Percentiles rank a stretch among this genome's conserved stretches.
phyloP scores from a whole-genome alignment of 2,888 invertebrate species.

The Pristionchus fissidentatus region DNA sequence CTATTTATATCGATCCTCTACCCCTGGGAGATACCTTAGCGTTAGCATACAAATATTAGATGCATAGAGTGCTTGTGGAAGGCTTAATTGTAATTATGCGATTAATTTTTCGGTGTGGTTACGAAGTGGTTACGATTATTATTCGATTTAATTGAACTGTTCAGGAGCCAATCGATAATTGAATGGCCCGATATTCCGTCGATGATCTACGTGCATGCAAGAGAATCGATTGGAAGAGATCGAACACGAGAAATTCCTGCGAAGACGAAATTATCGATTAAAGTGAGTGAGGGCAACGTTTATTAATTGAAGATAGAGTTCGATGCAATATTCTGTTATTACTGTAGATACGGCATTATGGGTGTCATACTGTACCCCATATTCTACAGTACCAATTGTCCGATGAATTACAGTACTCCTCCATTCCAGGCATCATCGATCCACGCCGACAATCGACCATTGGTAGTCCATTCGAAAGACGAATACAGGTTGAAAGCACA shows the following conservation, averaged over 20 bases:
- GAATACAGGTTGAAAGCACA: no score
- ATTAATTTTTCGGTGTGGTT: no score
- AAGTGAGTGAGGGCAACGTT: neutral
- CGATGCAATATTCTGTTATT: no score
- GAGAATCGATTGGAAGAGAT: constrained; percentile 57
- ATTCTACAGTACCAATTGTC: neutral
- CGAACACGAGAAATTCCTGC: constrained; percentile 11
- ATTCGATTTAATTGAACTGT: neutral
- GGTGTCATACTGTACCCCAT: no score
- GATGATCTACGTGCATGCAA: constrained; percentile 62
- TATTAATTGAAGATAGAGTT: no score
- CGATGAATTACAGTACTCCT: neutral
- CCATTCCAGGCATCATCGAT: constrained; percentile 38
- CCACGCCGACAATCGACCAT: neutral
- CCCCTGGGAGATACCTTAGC: no score
- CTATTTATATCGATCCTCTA: no score
- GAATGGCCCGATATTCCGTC: constrained; percentile 55
- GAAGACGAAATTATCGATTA: neutral
- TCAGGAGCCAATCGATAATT: constrained; percentile 46
- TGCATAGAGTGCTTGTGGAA: no score
- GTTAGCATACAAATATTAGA: no score
- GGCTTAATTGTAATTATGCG: no score
- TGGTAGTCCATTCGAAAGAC: constrained; percentile 18
- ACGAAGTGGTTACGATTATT: no score
- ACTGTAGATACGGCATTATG: no score